Conservation (phyloP, 2,888 invertebrate genomes). For the Himalopsyche tibetana region DNA sequence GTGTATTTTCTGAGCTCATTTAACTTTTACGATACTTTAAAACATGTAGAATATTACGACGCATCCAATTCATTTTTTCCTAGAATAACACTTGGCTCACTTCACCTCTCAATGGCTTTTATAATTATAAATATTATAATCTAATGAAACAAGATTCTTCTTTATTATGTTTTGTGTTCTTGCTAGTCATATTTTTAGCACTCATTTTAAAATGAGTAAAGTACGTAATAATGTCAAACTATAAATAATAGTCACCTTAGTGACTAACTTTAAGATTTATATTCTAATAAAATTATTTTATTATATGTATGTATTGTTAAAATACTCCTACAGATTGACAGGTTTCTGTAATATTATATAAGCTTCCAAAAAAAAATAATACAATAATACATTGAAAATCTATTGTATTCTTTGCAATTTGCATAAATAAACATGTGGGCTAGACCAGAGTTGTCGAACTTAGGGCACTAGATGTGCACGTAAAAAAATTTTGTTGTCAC, state of each 20-base stretch:
- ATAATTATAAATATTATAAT: not conserved
- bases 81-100: too few relatives aligned
- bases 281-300: not conserved
- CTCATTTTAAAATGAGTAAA: too few relatives aligned
- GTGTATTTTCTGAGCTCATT: too few relatives aligned
- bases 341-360: not conserved
- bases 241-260: too few relatives aligned
- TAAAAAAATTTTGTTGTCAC: too few relatives aligned
- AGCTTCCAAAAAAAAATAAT: not conserved
- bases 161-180: not conserved
- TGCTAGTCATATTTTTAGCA: too few relatives aligned
- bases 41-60: too few relatives aligned
- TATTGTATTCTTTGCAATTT: not conserved
- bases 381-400: not conserved
- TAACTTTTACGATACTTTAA: too few relatives aligned
- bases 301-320: not conserved
- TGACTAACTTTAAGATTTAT: not conserved
- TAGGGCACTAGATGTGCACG: too few relatives aligned
- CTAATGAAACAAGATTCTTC: not conserved
- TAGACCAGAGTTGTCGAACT: not conserved
- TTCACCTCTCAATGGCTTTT: too few relatives aligned
- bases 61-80: too few relatives aligned
- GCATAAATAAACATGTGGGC: not conserved
- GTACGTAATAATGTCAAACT: too few relatives aligned
- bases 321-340: not conserved